Percentiles rank a stretch among this genome's conserved stretches.
phyloP scores from a whole-genome alignment of 2,797 vertebrate species.

The Lepilemur septentrionalis region DNA sequence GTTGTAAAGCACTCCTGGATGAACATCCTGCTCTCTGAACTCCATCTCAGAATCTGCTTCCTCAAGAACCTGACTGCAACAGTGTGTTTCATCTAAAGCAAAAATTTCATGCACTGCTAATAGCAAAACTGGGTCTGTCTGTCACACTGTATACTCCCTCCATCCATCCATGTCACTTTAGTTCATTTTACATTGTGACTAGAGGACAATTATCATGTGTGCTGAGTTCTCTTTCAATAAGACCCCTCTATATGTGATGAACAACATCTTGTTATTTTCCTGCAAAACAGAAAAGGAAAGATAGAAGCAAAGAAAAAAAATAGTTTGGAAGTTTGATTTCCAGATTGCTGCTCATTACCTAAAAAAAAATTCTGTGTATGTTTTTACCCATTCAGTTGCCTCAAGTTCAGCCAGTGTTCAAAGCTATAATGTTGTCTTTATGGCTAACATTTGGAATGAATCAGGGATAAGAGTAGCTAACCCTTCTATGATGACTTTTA shows the following conservation, averaged over 20 bases:
- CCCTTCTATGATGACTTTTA: not conserved
- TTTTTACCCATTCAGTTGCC: not conserved
- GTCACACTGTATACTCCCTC: not conserved
- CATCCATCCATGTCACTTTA: not conserved
- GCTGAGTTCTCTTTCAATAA: not conserved
- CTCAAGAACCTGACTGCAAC: not conserved
- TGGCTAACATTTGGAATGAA: not conserved
- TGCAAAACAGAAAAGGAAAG: not conserved
- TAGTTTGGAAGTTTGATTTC: not conserved
- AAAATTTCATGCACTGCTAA: not conserved
- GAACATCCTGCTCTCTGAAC: not conserved
- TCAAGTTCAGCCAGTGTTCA: not conserved
- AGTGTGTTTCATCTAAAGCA: not conserved
- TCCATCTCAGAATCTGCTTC: not conserved
- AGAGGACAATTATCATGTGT: too few relatives aligned
- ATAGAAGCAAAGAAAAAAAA: not conserved
- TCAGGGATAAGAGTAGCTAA: not conserved
- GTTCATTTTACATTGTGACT: not conserved
- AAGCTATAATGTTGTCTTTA: not conserved
- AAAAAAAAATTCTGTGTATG: not conserved
- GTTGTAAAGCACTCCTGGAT: fast-evolving
- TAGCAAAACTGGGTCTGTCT: not conserved
- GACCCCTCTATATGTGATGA: not conserved
- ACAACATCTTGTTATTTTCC: not conserved
- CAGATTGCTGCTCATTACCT: not conserved